phyloP scores from a whole-genome alignment of 2,797 vertebrate genomes.

The Hoplostethus mediterraneus region DNA sequence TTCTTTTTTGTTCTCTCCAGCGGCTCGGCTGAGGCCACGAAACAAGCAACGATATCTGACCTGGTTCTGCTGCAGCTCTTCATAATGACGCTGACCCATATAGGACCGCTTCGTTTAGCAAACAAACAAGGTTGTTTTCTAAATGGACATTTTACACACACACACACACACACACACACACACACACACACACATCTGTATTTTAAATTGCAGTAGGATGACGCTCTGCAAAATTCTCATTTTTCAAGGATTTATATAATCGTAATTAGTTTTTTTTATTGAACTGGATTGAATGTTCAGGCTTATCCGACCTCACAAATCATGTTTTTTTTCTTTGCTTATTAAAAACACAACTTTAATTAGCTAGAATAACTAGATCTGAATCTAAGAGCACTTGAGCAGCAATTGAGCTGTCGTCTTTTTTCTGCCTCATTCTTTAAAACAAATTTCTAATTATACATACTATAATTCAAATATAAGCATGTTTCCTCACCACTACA shows the following conservation, averaged over 20 bases:
- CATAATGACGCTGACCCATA: slow-evolving; percentile 65
- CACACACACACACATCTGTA: not conserved
- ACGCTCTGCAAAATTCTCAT: not conserved
- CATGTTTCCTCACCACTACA: not conserved
- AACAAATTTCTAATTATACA: slow-evolving; percentile 7
- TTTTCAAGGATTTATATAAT: no score
- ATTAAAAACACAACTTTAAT: not conserved
- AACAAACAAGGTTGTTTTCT: slow-evolving; percentile 24
- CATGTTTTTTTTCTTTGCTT: not conserved
- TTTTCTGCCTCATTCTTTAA: not conserved
- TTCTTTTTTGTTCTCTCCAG: slow-evolving; percentile 29
- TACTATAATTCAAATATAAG: not conserved
- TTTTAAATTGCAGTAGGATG: not conserved
- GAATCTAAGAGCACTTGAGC: no score
- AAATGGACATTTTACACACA: slow-evolving; percentile 12
- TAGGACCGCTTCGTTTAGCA: slow-evolving; percentile 31
- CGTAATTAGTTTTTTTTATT: no score
- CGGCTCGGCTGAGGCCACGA: slow-evolving; percentile 55
- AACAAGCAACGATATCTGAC: slow-evolving; percentile 61
- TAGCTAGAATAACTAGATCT: no score
- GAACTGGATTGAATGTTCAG: not conserved
- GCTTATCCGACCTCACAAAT: not conserved
- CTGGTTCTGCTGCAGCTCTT: slow-evolving; percentile 54
- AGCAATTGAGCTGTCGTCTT: no score
- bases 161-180: not conserved